Percentiles rank a stretch among this genome's conserved stretches.
Evolutionary conservation across 1,140 invertebrate species (phyloP).

Genomic region (Heliconius eleuchia): DNA sequence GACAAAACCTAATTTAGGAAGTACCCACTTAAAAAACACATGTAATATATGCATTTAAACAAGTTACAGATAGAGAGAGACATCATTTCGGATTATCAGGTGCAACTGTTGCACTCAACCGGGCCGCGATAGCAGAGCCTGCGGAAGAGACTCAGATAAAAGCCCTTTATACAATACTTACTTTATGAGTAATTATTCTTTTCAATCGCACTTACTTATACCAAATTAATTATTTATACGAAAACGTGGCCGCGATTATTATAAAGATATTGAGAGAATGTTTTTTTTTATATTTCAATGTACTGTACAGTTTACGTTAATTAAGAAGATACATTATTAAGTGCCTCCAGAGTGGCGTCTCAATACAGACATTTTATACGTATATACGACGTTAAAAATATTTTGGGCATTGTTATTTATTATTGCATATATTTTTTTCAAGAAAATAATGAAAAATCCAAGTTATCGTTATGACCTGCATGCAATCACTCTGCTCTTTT

Average conservation of each 20-base stretch:
- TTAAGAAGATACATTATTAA: conserved; percentile 2
- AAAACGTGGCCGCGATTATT: conserved; percentile 7
- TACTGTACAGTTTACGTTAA: not conserved
- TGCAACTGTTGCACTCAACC: conserved; percentile 21
- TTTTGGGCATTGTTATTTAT: conserved; percentile 3
- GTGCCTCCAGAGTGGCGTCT: not conserved
- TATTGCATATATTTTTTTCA: not conserved
- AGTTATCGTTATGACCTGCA: not conserved
- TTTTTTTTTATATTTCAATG: not conserved
- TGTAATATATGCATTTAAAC: not conserved
- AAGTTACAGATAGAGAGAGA: not conserved
- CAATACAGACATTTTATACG: not conserved
- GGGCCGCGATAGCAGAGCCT: conserved; percentile 14
- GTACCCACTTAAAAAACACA: not conserved
- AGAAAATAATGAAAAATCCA: not conserved
- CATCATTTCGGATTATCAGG: conserved; percentile 10
- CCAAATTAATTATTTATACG: conserved; percentile 6
- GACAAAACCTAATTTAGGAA: not conserved
- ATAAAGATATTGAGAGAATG: not conserved
- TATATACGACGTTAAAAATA: not conserved
- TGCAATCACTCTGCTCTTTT: not conserved
- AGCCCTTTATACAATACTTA: not conserved
- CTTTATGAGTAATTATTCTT: conserved; percentile 8
- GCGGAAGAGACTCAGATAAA: conserved; percentile 2
- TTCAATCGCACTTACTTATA: conserved; percentile 7